Conservation (phyloP, 2,888 invertebrate genomes). For the Baronia brevicornis region DNA sequence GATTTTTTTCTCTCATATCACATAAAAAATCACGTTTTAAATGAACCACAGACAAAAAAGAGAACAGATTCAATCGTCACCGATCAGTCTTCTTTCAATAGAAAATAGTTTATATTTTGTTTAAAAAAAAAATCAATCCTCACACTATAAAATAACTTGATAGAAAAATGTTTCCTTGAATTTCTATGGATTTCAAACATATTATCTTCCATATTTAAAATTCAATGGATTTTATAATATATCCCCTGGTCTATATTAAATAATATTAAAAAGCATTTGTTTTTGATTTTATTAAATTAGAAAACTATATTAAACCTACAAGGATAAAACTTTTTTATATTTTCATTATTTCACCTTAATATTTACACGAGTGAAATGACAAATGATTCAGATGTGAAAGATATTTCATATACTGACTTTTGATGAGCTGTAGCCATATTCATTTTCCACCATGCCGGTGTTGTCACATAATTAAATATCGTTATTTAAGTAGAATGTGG, state of each 20-base stretch:
- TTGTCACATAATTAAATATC: conserved; percentile 18
- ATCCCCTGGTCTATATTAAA: conserved; percentile 29
- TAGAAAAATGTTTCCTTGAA: conserved; percentile 30
- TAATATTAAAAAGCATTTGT: conserved; percentile 33
- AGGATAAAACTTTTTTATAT: conserved; percentile 32
- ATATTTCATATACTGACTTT: too few relatives aligned
- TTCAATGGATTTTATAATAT: conserved; percentile 41
- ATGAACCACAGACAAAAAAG: conserved; percentile 19
- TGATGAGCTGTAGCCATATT: too few relatives aligned
- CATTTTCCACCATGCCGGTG: conserved; percentile 7
- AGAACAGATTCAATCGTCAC: conserved; percentile 26
- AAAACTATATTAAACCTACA: conserved; percentile 45
- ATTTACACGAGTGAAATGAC: conserved; percentile 51
- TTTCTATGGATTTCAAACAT: conserved; percentile 56
- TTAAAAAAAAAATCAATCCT: conserved; percentile 39
- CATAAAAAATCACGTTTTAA: conserved; percentile 25
- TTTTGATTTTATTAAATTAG: conserved; percentile 38
- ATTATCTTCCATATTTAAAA: conserved; percentile 51
- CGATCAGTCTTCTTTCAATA: conserved; percentile 32
- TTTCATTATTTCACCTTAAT: conserved; percentile 40
- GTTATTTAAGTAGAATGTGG: neutral
- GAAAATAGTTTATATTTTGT: conserved; percentile 17
- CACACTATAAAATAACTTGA: conserved; percentile 17
- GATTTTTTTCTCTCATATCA: conserved; percentile 37
- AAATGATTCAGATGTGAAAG: conserved; percentile 24